Evolutionary conservation across 2,888 invertebrate species (phyloP).

Genomic region (Epinotia ramella): DNA sequence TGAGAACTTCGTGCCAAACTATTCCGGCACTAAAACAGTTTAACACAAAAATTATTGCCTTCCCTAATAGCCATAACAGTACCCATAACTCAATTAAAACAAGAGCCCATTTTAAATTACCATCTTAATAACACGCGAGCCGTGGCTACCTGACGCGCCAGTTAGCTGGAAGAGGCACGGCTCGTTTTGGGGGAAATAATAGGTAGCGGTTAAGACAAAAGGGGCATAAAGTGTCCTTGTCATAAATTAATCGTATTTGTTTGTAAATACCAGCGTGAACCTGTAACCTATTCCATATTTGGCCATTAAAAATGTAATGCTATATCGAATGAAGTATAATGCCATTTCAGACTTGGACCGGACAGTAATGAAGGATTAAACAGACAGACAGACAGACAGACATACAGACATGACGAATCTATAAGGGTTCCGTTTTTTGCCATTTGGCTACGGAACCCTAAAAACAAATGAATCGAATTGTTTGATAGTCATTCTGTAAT

Average conservation of each 20-base stretch:
- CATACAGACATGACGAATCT: too few relatives aligned
- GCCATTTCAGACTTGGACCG: too few relatives aligned
- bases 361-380: too few relatives aligned
- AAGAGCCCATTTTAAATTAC: constrained; percentile 73
- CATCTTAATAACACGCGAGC: constrained; percentile 73
- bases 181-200: background rate
- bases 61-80: constrained; percentile 68
- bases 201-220: background rate
- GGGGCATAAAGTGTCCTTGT: background rate
- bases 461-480: too few relatives aligned
- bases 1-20: constrained; percentile 7
- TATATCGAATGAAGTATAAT: too few relatives aligned
- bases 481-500: too few relatives aligned
- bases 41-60: constrained; percentile 55
- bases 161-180: constrained; percentile 56
- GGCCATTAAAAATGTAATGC: too few relatives aligned
- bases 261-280: background rate
- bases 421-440: too few relatives aligned
- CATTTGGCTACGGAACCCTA: too few relatives aligned
- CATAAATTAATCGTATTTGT: background rate
- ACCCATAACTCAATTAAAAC: constrained; percentile 81
- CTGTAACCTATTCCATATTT: too few relatives aligned
- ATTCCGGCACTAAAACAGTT: constrained; percentile 29
- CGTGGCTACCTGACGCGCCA: constrained; percentile 69
- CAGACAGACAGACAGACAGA: too few relatives aligned